phyloP scores from a whole-genome alignment of 1,140 invertebrate genomes.

The Rhynchophorus ferrugineus region DNA sequence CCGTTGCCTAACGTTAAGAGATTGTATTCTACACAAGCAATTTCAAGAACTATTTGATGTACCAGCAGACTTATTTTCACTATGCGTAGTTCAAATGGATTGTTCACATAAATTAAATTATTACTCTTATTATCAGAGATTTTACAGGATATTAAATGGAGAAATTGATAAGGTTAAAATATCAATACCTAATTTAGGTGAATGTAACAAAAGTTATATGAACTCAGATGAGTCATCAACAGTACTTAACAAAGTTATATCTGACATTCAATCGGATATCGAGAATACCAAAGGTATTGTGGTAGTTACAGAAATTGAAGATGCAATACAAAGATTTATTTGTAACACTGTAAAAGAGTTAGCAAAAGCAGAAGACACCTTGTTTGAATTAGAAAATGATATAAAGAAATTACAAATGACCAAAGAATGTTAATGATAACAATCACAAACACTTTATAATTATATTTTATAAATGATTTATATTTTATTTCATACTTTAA shows the following conservation, averaged over 20 bases:
- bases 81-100: constrained; percentile 30
- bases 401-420: too few relatives aligned
- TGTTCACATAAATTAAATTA: constrained; percentile 25
- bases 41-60: constrained; percentile 23
- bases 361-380: constrained; percentile 26
- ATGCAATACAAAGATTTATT: constrained; percentile 31
- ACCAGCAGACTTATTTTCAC: constrained; percentile 28
- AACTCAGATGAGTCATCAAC: constrained; percentile 25
- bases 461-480: too few relatives aligned
- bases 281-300: constrained; percentile 26
- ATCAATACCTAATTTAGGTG: constrained; percentile 34
- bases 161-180: constrained; percentile 30
- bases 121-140: constrained; percentile 32
- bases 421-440: too few relatives aligned
- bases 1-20: constrained; percentile 25
- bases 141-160: constrained; percentile 27
- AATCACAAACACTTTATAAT: too few relatives aligned
- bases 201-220: constrained; percentile 32
- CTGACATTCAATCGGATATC: constrained; percentile 25
- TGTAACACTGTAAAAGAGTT: constrained; percentile 21
- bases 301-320: constrained; percentile 31
- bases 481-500: too few relatives aligned
- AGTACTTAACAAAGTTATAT: constrained; percentile 26
- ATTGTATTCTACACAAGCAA: constrained; percentile 29
- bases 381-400: constrained; percentile 31